phyloP scores from a whole-genome alignment of 23 tunicate genomes.

The Pegea sp. region DNA sequence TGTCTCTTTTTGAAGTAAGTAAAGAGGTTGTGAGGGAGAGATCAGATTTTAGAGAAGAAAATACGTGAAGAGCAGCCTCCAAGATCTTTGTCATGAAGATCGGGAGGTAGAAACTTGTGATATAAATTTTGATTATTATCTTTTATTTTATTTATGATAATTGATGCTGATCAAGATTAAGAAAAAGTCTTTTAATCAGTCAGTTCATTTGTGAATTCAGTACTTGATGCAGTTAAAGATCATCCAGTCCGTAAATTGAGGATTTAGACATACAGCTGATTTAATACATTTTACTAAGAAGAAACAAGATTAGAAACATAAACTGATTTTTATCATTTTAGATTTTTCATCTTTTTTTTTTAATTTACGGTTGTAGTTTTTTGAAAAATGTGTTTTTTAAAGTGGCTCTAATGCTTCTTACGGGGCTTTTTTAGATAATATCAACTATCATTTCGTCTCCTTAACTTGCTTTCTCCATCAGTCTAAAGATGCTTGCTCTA shows the following conservation, averaged over 20 bases:
- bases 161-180: background rate
- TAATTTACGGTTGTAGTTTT: background rate
- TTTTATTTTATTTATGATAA: background rate
- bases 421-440: no score
- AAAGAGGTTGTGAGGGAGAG: conserved; percentile 26
- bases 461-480: no score
- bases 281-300: no score
- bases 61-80: conserved; percentile 24
- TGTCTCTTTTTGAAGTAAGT: conserved; percentile 21
- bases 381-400: no score
- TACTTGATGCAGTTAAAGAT: background rate
- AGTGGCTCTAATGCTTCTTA: no score
- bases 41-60: conserved; percentile 64
- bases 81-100: conserved; percentile 8
- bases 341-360: background rate
- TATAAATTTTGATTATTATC: background rate
- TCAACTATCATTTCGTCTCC: no score
- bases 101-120: conserved; percentile 12
- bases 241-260: background rate
- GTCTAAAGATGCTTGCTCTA: no score
- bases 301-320: no score
- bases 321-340: background rate
- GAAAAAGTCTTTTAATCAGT: background rate
- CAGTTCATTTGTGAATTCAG: background rate
- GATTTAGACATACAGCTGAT: background rate